Evolutionary conservation across 1,140 invertebrate genomes (phyloP).

Genomic region (Thaumetopoea pityocampa): DNA sequence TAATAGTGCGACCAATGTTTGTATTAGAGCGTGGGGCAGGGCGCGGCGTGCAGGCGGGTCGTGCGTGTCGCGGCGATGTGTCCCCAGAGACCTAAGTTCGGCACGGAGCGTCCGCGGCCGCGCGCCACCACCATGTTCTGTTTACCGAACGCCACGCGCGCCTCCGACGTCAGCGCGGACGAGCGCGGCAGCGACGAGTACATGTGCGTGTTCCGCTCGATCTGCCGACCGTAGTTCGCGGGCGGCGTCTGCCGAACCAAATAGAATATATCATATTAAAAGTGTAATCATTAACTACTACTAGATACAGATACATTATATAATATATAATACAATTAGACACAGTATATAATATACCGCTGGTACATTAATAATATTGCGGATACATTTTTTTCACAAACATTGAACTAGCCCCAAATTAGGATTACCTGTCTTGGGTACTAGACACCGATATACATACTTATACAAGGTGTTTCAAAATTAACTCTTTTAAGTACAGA

Average conservation of each 20-base stretch:
- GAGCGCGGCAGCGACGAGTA: slow-evolving; percentile 89
- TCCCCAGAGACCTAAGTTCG: slow-evolving; percentile 87
- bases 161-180: slow-evolving; percentile 64
- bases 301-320: neutral
- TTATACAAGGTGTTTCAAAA: too few relatives aligned
- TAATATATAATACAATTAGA: neutral
- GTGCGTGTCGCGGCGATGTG: slow-evolving; percentile 19
- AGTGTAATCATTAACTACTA: neutral
- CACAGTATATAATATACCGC: too few relatives aligned
- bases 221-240: slow-evolving; percentile 80
- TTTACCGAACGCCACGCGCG: slow-evolving; percentile 71
- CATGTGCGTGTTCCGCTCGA: slow-evolving; percentile 79
- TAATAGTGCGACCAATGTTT: too few relatives aligned
- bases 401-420: too few relatives aligned
- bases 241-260: slow-evolving; percentile 88
- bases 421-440: too few relatives aligned
- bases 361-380: too few relatives aligned
- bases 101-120: slow-evolving; percentile 89
- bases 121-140: slow-evolving; percentile 78
- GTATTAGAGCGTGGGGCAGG: neutral
- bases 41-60: slow-evolving; percentile 4
- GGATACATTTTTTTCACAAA: too few relatives aligned
- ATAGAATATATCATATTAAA: neutral
- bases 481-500: too few relatives aligned
- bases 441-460: too few relatives aligned